phyloP scores from a whole-genome alignment of 1,140 invertebrate species.

The Brachionus manjavacas region DNA sequence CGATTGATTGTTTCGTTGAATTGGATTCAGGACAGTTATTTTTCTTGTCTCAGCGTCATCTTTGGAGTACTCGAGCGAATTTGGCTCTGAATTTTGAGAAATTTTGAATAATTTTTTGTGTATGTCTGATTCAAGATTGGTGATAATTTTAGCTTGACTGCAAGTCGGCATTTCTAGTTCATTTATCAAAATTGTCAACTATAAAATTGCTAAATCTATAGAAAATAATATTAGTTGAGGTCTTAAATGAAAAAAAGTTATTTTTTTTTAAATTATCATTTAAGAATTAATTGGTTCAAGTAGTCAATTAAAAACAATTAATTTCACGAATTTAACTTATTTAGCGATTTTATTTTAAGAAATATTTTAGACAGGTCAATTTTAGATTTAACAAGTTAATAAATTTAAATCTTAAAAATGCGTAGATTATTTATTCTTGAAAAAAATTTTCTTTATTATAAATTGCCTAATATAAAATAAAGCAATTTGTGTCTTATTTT shows the following conservation, averaged over 20 bases:
- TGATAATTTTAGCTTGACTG: slow-evolving; percentile 41
- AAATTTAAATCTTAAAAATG: too few relatives aligned
- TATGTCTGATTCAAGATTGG: slow-evolving; percentile 31
- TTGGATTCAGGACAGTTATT: neutral
- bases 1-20: neutral
- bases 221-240: too few relatives aligned
- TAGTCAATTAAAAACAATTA: neutral
- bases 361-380: too few relatives aligned
- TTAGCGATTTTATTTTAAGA: too few relatives aligned
- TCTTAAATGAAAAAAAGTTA: too few relatives aligned
- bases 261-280: neutral
- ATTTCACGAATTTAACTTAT: too few relatives aligned
- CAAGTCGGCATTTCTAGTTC: slow-evolving; percentile 34
- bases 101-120: slow-evolving; percentile 11
- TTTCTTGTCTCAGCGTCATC: neutral
- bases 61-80: neutral
- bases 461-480: too few relatives aligned
- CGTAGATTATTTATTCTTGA: too few relatives aligned
- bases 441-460: too few relatives aligned
- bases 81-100: neutral
- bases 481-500: too few relatives aligned
- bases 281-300: neutral
- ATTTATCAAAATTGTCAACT: neutral
- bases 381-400: too few relatives aligned
- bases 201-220: neutral